Evolutionary conservation across 2,113 vertebrate genomes (phyloP).

Genomic region (Proterorhinus semilunaris): DNA sequence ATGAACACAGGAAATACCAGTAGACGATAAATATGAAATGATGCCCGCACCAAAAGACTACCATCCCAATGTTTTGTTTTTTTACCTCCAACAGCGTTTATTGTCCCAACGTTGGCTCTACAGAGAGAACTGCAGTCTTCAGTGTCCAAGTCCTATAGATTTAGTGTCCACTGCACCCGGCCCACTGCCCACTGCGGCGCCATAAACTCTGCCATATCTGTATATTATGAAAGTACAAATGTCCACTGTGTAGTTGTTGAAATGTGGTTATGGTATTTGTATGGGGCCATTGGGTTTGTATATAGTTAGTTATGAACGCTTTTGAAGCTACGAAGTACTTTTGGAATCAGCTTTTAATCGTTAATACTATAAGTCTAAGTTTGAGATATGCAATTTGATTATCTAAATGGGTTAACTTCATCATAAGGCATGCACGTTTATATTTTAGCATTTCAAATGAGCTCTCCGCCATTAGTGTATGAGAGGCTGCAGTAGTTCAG

Average conservation of each 20-base stretch:
- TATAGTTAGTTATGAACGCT: not conserved
- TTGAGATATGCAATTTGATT: too few relatives aligned
- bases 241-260: not conserved
- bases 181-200: not conserved
- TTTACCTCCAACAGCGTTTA: not conserved
- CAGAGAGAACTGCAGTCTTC: not conserved
- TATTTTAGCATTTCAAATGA: too few relatives aligned
- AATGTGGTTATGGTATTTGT: not conserved
- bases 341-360: not conserved
- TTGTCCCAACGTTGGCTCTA: not conserved
- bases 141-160: not conserved
- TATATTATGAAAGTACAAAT: not conserved
- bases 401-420: too few relatives aligned
- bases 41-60: too few relatives aligned
- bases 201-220: slow-evolving; percentile 1
- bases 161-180: not conserved
- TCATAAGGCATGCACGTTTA: too few relatives aligned
- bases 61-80: not conserved
- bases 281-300: not conserved
- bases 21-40: too few relatives aligned
- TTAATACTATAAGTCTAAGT: too few relatives aligned
- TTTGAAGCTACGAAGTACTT: not conserved
- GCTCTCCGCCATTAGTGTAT: too few relatives aligned
- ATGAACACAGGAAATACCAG: not conserved
- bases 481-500: slow-evolving; percentile 4